Percentiles rank a stretch among this genome's conserved stretches.
These are phyloP conservation scores for Hetaerina titia DNA, from an alignment of 2,888 invertebrate species.

Conservation along the genomic window DNA sequence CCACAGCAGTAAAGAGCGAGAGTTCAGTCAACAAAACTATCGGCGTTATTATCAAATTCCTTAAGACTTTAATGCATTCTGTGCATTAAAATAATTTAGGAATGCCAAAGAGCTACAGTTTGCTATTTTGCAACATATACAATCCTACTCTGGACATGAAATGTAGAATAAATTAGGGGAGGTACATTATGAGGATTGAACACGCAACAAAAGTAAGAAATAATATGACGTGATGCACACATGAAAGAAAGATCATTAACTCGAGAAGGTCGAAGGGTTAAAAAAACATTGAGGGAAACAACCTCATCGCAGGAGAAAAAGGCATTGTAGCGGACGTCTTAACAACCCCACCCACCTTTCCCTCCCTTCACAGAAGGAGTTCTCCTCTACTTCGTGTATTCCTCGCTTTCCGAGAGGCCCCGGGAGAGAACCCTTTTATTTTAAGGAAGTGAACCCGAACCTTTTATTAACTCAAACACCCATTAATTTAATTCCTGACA, in stretches of 20 bases:
- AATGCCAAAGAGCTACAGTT: too few relatives aligned
- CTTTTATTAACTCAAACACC: not conserved
- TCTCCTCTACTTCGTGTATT: not conserved
- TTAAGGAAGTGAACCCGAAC: not conserved
- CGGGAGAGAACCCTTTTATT: not conserved
- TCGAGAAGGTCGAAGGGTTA: not conserved
- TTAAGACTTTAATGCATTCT: too few relatives aligned
- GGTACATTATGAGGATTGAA: not conserved
- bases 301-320: not conserved
- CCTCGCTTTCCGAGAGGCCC: not conserved
- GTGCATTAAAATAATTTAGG: too few relatives aligned
- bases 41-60: too few relatives aligned
- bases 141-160: not conserved
- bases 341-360: not conserved
- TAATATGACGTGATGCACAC: not conserved
- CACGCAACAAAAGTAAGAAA: not conserved
- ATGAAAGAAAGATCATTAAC: conserved; percentile 15
- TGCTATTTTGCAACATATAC: too few relatives aligned
- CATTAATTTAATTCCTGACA: not conserved
- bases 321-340: not conserved
- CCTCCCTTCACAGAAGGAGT: not conserved
- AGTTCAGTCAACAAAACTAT: too few relatives aligned
- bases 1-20: too few relatives aligned
- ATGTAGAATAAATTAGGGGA: not conserved
- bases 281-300: not conserved